Evolutionary conservation across 2,888 invertebrate species (phyloP).

Genomic region (Stenurella melanura): DNA sequence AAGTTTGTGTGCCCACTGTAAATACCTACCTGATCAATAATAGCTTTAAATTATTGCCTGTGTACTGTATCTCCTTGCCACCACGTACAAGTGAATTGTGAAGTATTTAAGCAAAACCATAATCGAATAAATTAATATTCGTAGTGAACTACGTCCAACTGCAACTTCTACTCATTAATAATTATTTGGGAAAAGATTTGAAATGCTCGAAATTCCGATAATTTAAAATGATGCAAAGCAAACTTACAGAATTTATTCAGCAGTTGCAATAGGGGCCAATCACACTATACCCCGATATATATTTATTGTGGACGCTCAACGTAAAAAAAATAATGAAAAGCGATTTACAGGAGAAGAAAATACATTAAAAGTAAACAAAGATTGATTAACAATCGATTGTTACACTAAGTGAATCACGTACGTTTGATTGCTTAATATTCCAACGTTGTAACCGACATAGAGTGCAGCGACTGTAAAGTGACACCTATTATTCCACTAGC

Average conservation of each 20-base stretch:
- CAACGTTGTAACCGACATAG: neutral
- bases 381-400: constrained; percentile 26
- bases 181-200: too few species aligned
- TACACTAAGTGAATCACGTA: neutral
- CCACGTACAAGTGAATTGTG: too few species aligned
- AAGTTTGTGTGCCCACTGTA: too few species aligned
- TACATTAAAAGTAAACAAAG: constrained; percentile 32
- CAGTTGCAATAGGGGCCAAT: neutral
- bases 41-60: too few species aligned
- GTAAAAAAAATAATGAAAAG: constrained; percentile 6
- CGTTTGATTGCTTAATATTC: constrained; percentile 21
- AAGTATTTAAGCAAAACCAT: too few species aligned
- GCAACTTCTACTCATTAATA: too few species aligned
- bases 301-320: neutral
- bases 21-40: too few species aligned
- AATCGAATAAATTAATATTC: too few species aligned
- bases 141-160: too few species aligned
- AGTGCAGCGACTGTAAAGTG: neutral
- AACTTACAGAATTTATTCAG: neutral
- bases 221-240: neutral
- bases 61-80: too few species aligned
- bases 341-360: constrained; percentile 5
- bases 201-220: neutral
- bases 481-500: neutral
- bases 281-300: neutral